phyloP scores from a whole-genome alignment of 1,140 invertebrate genomes.

The Dendrolimus kikuchii region DNA sequence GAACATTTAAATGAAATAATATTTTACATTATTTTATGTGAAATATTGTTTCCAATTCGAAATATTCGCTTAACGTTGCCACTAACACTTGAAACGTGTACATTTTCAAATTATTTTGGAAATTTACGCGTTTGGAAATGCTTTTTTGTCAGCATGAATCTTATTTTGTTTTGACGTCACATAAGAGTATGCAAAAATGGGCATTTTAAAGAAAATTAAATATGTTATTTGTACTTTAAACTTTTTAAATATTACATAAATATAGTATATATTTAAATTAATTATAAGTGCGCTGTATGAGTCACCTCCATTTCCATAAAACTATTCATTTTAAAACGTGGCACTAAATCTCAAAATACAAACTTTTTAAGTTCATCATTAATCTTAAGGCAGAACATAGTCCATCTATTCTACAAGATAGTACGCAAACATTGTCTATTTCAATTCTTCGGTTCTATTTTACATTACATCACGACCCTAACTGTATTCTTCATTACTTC shows the following conservation, averaged over 20 bases:
- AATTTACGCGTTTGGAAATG: conserved; percentile 31
- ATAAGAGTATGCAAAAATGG: conserved; percentile 48
- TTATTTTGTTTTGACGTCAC: conserved; percentile 10
- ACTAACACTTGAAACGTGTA: conserved; percentile 48
- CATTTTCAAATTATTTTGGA: conserved; percentile 34
- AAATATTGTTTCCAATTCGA: conserved; percentile 26
- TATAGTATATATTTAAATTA: conserved; percentile 3
- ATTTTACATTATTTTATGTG: conserved; percentile 9
- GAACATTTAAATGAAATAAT: conserved; percentile 12
- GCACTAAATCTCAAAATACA: not conserved
- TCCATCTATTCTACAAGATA: too few relatives aligned
- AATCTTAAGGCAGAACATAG: too few relatives aligned
- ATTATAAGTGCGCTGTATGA: conserved; percentile 3
- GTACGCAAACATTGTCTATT: too few relatives aligned
- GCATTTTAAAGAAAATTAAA: conserved; percentile 65
- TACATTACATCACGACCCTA: too few relatives aligned
- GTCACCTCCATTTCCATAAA: conserved; percentile 67
- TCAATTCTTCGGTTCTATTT: too few relatives aligned
- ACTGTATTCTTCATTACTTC: too few relatives aligned
- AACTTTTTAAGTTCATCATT: not conserved
- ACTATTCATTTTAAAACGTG: conserved; percentile 12
- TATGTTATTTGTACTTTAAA: conserved; percentile 14
- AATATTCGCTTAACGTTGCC: conserved; percentile 26
- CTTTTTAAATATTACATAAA: conserved; percentile 5
- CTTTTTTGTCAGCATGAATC: conserved; percentile 35